Evolutionary conservation across 30 jellyfish, hydroid and myxozoan genomes (phyloP), one percentile per base, ranked within the genome.

Genomic region (Cassiopea andromeda): DNA sequence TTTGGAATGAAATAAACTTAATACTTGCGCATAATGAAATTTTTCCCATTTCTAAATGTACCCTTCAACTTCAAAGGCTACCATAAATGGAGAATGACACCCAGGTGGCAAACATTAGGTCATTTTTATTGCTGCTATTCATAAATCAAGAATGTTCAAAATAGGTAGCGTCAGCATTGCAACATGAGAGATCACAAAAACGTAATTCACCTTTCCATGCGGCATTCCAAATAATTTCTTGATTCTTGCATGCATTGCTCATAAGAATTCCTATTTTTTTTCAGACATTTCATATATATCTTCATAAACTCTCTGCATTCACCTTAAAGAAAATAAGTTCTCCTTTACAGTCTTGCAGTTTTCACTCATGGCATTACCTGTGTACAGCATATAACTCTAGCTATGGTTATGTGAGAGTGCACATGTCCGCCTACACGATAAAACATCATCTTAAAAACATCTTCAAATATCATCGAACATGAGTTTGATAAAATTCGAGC

Each of bases 281-380:
- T 86, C 80, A 94, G 46, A 68, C 98, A 94, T 43, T 45, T 19
- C 98, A 94, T 94, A 71, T 89, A 94, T 54, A 72, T 75, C 54
- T 27, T 69, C 98, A 94, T 94, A 46, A 85, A 94, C 15, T 14
- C 61, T 75, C 90, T 94, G 84, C 98, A 94, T 71, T 94, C 98
- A 58, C 98, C 96, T 89, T 70, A n/a, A 70, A 70, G 38, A 8
- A 38, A 70, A 70, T 67, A 7, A 67, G 13, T 7, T 58, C 8
- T 6, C 14, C 68, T 58, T 58, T 14, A 58, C 14, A 6, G 68
- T 6, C 14, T 58, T 14, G 14, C 68, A 58, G 13, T 58, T 14
- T 6, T 58, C 8, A 6, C 8, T 58, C 68, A 7, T 58, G 14
- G 14, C 14, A 6, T 58, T 58, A 58, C 14, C 68, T 58, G 13